These are phyloP conservation scores for Zootoca vivipara DNA, from an alignment of 2,113 vertebrate species.

Conservation along the genomic window DNA sequence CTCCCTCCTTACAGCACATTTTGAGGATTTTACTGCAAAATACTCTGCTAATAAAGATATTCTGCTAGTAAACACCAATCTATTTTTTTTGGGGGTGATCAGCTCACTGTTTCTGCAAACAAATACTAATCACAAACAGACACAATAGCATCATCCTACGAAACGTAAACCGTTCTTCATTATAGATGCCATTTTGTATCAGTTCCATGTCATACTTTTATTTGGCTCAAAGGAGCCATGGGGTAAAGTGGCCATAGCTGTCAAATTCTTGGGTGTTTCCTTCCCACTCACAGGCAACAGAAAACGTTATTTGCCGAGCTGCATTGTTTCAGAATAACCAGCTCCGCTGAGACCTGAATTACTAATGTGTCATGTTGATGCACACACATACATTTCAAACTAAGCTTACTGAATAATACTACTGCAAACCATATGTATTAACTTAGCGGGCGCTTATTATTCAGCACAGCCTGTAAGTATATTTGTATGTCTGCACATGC, in stretches of 20 bases:
- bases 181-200: not conserved
- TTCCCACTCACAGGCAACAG: not conserved
- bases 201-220: not conserved
- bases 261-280: not conserved
- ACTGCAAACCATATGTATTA: not conserved
- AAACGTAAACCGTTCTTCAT: not conserved
- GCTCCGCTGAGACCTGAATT: not conserved
- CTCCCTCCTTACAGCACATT: conserved; percentile 27
- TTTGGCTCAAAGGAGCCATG: not conserved
- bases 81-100: not conserved
- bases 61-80: not conserved
- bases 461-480: fast-evolving
- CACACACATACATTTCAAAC: conserved; percentile 5
- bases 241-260: not conserved
- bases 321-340: not conserved
- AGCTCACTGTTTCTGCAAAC: not conserved
- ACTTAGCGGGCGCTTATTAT: not conserved
- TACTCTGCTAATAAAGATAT: conserved; percentile 6
- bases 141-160: not conserved
- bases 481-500: not conserved
- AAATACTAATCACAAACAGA: not conserved
- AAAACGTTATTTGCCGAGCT: not conserved
- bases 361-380: conserved; percentile 6
- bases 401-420: not conserved
- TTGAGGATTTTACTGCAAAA: conserved; percentile 22